These are phyloP conservation scores for Sphenodon punctatus DNA, from an alignment of 2,797 vertebrate genomes.

Conservation along the genomic window DNA sequence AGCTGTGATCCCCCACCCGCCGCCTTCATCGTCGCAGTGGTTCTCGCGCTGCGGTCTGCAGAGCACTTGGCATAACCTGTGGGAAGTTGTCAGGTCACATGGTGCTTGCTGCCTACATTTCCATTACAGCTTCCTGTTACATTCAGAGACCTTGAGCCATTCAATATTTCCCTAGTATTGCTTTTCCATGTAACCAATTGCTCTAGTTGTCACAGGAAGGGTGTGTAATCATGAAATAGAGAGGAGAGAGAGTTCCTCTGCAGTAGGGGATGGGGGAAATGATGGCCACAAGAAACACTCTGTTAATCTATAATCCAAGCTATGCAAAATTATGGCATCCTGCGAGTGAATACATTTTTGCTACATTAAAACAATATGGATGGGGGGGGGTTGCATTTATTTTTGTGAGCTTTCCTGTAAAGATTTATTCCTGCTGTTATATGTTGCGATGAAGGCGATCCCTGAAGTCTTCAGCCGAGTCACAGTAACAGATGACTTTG, in stretches of 20 bases:
- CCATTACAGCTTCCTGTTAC: background rate
- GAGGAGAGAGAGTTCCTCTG: background rate
- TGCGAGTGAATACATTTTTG: background rate
- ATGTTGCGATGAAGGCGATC: conserved; percentile 35
- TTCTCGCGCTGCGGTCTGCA: background rate
- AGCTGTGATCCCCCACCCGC: background rate
- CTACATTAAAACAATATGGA: background rate
- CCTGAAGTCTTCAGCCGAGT: conserved; percentile 37
- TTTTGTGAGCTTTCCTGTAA: background rate
- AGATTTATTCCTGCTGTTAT: conserved; percentile 4
- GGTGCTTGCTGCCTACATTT: background rate
- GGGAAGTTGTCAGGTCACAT: fast-evolving
- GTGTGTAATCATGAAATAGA: background rate
- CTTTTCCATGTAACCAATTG: background rate
- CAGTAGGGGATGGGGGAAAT: background rate
- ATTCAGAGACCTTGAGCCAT: background rate
- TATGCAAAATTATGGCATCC: conserved; percentile 1
- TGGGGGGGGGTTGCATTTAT: background rate
- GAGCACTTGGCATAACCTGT: background rate
- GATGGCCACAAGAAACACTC: background rate
- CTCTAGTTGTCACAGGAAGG: background rate
- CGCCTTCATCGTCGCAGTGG: background rate
- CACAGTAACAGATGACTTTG: conserved; percentile 54
- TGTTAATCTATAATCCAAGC: background rate
- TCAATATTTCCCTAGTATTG: background rate